Evolutionary conservation across 2,113 vertebrate species (phyloP).

Genomic region (Tragelaphus strepsiceros): DNA sequence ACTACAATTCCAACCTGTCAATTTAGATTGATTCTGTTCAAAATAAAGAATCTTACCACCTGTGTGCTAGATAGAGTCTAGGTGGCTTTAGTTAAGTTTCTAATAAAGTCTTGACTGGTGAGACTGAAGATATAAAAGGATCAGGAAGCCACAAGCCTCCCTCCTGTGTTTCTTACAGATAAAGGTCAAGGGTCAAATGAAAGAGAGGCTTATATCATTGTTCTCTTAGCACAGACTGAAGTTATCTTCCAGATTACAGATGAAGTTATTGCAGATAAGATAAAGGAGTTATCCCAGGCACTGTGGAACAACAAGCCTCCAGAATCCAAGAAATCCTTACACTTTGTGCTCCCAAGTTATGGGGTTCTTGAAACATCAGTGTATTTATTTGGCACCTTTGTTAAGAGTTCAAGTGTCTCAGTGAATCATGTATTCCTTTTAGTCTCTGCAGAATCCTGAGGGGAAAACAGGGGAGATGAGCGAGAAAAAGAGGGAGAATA

Average conservation of each 20-base stretch:
- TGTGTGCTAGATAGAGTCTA: neutral
- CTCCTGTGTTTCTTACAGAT: slow-evolving; percentile 11
- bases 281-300: neutral
- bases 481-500: neutral
- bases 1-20: neutral
- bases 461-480: neutral
- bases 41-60: slow-evolving; percentile 17
- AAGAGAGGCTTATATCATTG: neutral
- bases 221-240: slow-evolving; percentile 13
- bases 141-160: neutral
- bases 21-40: neutral
- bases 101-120: slow-evolving; percentile 24
- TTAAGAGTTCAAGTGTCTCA: neutral
- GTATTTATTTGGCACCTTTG: neutral
- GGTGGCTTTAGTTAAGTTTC: slow-evolving; percentile 32
- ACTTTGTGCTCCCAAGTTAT: neutral
- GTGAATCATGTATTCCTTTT: neutral
- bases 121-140: slow-evolving; percentile 36
- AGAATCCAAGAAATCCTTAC: slow-evolving; percentile 15
- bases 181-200: slow-evolving; percentile 6
- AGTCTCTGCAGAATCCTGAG: neutral
- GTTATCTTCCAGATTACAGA: slow-evolving; percentile 37
- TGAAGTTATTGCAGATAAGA: slow-evolving; percentile 19
- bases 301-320: neutral
- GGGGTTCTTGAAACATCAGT: neutral